These are phyloP conservation scores for Heliopora coerulea DNA, from an alignment of 92 coral and sea anemone species.

Conservation along the genomic window DNA sequence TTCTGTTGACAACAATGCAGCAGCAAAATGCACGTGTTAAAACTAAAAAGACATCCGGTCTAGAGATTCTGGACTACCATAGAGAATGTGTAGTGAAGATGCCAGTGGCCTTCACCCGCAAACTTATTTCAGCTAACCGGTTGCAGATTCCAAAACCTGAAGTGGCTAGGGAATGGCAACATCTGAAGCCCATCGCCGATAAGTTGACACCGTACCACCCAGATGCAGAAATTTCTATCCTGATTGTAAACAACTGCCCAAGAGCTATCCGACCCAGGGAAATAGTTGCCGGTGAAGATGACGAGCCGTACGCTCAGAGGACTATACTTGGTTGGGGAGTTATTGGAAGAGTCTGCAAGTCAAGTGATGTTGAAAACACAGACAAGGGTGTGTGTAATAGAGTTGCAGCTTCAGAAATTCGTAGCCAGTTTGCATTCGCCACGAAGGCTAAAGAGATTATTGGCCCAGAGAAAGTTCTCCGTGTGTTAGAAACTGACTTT, in stretches of 20 bases:
- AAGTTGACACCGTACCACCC: conserved; percentile 45
- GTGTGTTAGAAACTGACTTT: conserved; percentile 58
- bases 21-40: conserved; percentile 39
- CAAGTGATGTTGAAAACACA: not conserved
- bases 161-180: conserved; percentile 48
- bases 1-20: conserved; percentile 52
- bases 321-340: conserved; percentile 53
- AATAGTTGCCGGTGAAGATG: conserved; percentile 44
- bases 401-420: conserved; percentile 18
- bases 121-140: conserved; percentile 41
- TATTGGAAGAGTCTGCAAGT: conserved; percentile 44
- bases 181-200: conserved; percentile 47
- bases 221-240: conserved; percentile 46
- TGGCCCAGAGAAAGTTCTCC: conserved; percentile 38
- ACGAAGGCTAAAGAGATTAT: conserved; percentile 51
- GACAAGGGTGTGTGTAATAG: conserved; percentile 25
- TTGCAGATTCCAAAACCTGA: conserved; percentile 58
- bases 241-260: conserved; percentile 50
- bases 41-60: conserved; percentile 47
- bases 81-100: conserved; percentile 38
- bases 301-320: conserved; percentile 49
- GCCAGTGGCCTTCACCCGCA: conserved; percentile 42
- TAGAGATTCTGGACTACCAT: conserved; percentile 47
- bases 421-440: conserved; percentile 29
- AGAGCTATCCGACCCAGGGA: conserved; percentile 47